Conservation (phyloP, 2,797 vertebrate genomes). For the Eutrigla gurnardus region DNA sequence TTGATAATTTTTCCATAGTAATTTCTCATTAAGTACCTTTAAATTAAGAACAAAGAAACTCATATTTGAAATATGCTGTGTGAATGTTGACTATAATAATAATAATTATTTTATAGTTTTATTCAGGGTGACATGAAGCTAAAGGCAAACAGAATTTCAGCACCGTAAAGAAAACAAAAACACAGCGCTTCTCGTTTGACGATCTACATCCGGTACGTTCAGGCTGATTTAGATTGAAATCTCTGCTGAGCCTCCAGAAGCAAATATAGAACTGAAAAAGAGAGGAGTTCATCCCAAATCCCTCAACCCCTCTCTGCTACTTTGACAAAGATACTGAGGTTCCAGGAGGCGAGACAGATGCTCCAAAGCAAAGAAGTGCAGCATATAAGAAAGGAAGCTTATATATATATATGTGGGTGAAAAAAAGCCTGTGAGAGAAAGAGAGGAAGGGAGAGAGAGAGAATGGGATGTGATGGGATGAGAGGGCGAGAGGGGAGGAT, state of each 20-base stretch:
- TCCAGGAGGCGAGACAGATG: constrained; percentile 72
- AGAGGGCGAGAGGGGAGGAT: constrained; percentile 80
- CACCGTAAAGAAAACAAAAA: constrained; percentile 14
- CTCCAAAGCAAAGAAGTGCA: constrained; percentile 71
- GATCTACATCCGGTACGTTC: constrained; percentile 31
- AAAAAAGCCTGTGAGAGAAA: constrained; percentile 60
- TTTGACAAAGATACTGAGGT: constrained; percentile 73
- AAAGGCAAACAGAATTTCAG: constrained; percentile 45
- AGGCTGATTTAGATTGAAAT: constrained; percentile 63
- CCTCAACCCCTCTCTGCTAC: constrained; percentile 68
- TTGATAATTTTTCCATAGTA: not conserved
- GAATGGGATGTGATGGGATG: constrained; percentile 55
- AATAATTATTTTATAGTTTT: constrained; percentile 22
- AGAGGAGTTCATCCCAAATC: constrained; percentile 68
- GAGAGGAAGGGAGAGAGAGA: constrained; percentile 34
- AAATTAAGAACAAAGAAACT: constrained; percentile 4
- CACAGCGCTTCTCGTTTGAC: constrained; percentile 47
- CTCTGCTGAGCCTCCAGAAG: constrained; percentile 60
- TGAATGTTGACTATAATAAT: constrained; percentile 21
- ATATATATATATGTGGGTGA: constrained; percentile 64
- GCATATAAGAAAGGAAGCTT: constrained; percentile 72
- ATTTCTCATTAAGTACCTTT: not conserved
- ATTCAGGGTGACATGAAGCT: constrained; percentile 17
- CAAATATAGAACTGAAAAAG: constrained; percentile 42
- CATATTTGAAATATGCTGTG: constrained; percentile 9